Conservation (phyloP, 2,888 invertebrate genomes). For the Chalcis sispes region DNA sequence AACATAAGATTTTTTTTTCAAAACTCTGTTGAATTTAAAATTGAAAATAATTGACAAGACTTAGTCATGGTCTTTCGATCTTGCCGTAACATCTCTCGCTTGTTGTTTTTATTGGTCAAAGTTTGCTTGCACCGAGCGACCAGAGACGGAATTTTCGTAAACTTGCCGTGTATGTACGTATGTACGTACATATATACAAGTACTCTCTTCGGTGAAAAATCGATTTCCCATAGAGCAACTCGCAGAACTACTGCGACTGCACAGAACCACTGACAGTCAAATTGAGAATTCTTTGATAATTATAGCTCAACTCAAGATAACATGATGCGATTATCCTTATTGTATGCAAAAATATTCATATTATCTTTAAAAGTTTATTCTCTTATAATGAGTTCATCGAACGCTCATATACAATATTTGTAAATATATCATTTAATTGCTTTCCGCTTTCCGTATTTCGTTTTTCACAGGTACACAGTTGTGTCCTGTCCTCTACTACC, state of each 20-base stretch:
- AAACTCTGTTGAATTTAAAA: no score
- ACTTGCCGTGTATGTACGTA: not conserved
- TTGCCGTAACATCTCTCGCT: not conserved
- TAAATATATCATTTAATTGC: not conserved
- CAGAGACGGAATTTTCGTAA: not conserved
- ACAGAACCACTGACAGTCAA: no score
- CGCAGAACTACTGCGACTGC: no score
- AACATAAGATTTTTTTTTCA: no score
- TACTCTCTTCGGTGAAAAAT: conserved; percentile 65
- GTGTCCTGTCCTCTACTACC: conserved; percentile 8
- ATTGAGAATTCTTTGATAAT: no score
- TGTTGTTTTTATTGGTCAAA: not conserved
- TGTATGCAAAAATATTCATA: not conserved
- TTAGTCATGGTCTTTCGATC: no score
- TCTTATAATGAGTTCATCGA: not conserved
- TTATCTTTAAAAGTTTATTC: not conserved
- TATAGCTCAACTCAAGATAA: not conserved
- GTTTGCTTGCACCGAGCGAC: not conserved
- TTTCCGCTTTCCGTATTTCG: conserved; percentile 42
- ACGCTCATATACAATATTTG: not conserved
- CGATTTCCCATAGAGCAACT: conserved; percentile 71
- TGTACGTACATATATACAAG: not conserved
- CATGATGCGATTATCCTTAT: not conserved
- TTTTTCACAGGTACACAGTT: conserved; percentile 16
- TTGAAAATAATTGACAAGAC: no score